Conservation (phyloP, 1,140 invertebrate genomes). For the Drosophila malerkotliana region DNA sequence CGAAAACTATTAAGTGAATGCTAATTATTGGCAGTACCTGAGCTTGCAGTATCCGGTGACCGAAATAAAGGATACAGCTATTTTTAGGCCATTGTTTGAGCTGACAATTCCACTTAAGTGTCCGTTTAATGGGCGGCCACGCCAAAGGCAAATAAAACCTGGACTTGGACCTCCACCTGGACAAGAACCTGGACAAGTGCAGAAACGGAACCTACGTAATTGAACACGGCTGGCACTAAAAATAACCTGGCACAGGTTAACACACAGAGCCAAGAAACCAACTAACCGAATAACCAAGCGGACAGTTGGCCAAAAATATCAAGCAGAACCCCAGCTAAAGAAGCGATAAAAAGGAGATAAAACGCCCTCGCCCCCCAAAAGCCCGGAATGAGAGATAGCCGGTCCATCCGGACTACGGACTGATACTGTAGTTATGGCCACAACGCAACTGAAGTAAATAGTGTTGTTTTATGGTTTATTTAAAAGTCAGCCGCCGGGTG, state of each 20-base stretch:
- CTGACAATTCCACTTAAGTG: slow-evolving; percentile 74
- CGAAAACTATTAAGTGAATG: slow-evolving; percentile 72
- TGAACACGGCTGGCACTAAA: slow-evolving; percentile 74
- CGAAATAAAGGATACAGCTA: slow-evolving; percentile 31
- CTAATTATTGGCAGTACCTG: slow-evolving; percentile 69
- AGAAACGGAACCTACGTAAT: slow-evolving; percentile 66
- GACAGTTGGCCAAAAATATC: slow-evolving; percentile 32
- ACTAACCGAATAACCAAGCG: slow-evolving; percentile 23
- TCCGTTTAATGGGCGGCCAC: slow-evolving; percentile 58
- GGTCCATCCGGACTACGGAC: neutral
- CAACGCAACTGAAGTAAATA: slow-evolving; percentile 80
- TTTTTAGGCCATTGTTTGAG: slow-evolving; percentile 66
- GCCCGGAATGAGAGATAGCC: slow-evolving; percentile 18
- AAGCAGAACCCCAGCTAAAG: slow-evolving; percentile 61
- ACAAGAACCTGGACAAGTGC: slow-evolving; percentile 26
- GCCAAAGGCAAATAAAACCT: slow-evolving; percentile 25
- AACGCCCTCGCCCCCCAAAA: slow-evolving; percentile 48
- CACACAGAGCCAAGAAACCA: slow-evolving; percentile 22
- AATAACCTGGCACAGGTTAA: slow-evolving; percentile 51
- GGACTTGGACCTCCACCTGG: neutral
- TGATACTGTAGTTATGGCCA: slow-evolving; percentile 61
- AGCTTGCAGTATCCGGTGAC: slow-evolving; percentile 22
- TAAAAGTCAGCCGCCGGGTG: slow-evolving; percentile 59
- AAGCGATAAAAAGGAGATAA: slow-evolving; percentile 80
- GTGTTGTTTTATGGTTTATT: slow-evolving; percentile 82